Evolutionary conservation across 2,113 vertebrate species (phyloP).

Genomic region (Sakesphorus luctuosus): DNA sequence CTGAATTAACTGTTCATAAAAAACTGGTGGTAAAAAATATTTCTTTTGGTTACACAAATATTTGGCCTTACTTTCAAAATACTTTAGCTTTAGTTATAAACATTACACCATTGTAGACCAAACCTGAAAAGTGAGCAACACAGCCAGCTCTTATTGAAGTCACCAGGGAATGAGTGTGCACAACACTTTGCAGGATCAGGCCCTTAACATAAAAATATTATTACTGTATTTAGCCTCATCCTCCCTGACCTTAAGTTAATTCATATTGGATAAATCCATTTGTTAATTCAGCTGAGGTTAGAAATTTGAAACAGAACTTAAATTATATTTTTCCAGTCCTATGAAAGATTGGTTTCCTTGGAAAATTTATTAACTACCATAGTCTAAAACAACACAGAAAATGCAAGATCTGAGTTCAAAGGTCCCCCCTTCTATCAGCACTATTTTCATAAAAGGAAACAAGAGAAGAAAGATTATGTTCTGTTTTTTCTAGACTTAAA

Average conservation of each 20-base stretch:
- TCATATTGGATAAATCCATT: neutral
- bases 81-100: neutral
- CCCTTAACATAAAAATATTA: neutral
- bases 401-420: conserved; percentile 40
- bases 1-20: conserved; percentile 2
- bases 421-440: neutral
- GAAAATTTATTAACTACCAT: neutral
- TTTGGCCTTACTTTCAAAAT: neutral
- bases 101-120: neutral
- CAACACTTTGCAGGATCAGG: neutral
- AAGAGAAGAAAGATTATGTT: conserved; percentile 49
- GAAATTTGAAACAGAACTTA: neutral
- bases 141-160: neutral
- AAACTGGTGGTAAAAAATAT: neutral
- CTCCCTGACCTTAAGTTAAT: neutral
- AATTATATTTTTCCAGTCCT: neutral
- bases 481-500: conserved; percentile 33
- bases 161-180: neutral
- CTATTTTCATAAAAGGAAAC: conserved; percentile 30
- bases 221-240: neutral
- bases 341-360: neutral
- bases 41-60: neutral
- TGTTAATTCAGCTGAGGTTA: neutral
- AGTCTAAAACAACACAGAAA: conserved; percentile 18
- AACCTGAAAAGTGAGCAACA: neutral